Percentiles rank a stretch among this genome's conserved stretches.
phyloP scores from a whole-genome alignment of 2,888 invertebrate genomes.

The Ophion slaviceki region DNA sequence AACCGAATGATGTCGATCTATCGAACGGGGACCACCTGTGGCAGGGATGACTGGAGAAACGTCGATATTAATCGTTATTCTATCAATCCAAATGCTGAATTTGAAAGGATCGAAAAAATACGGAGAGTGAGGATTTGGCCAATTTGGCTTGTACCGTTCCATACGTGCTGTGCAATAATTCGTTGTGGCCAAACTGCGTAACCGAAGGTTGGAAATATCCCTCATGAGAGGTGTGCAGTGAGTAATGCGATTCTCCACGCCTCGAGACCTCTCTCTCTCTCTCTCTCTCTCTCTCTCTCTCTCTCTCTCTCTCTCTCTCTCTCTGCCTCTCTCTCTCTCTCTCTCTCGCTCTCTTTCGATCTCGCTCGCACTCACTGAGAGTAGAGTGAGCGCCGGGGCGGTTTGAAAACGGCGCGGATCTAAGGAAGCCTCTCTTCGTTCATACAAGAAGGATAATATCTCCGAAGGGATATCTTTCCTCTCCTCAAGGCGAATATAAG shows the following conservation, averaged over 20 bases:
- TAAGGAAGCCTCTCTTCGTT: slow-evolving; percentile 60
- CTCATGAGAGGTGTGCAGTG: slow-evolving; percentile 51
- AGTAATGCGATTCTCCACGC: slow-evolving; percentile 66
- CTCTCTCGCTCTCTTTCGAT: background rate
- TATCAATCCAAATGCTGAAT: background rate
- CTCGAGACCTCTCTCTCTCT: slow-evolving; percentile 34
- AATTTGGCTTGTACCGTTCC: background rate
- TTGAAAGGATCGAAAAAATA: background rate
- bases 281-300: background rate
- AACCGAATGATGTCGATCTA: too few relatives aligned
- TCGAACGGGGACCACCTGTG: too few relatives aligned
- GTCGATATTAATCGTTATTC: background rate
- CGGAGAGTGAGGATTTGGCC: background rate
- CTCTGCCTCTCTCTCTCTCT: slow-evolving; percentile 3
- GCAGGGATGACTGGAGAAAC: too few relatives aligned
- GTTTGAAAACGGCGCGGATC: slow-evolving; percentile 52
- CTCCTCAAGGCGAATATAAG: slow-evolving; percentile 66
- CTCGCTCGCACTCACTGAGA: background rate
- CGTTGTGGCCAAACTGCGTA: background rate
- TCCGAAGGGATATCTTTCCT: slow-evolving; percentile 73
- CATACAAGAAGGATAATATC: slow-evolving; percentile 70
- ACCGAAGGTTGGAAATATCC: slow-evolving; percentile 29
- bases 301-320: slow-evolving; percentile 1
- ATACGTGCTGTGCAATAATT: slow-evolving; percentile 16
- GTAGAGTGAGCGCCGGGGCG: slow-evolving; percentile 48